phyloP scores from a whole-genome alignment of 2,888 invertebrate genomes.

The Pristionchus exspectatus region DNA sequence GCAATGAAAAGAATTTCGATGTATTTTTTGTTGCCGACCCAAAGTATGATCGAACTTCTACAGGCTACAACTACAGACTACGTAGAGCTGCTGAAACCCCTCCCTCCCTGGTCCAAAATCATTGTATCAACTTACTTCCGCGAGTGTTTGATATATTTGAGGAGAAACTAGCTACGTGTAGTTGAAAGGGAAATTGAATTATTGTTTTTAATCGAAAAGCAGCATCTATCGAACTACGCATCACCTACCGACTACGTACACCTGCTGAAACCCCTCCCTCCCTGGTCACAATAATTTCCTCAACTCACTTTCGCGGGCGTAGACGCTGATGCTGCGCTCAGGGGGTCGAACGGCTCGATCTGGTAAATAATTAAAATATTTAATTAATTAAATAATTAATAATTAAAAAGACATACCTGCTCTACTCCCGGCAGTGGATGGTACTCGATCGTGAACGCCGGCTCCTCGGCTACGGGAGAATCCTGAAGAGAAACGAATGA shows the following conservation, averaged over 20 bases:
- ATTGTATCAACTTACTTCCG: neutral
- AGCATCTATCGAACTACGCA: neutral
- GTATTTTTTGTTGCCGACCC: no score
- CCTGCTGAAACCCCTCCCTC: neutral
- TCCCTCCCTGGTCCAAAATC: neutral
- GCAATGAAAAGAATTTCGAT: no score
- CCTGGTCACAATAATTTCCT: neutral
- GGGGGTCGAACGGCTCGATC: conserved; percentile 51
- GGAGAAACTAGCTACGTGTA: neutral
- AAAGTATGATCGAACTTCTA: no score
- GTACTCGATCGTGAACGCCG: conserved; percentile 42
- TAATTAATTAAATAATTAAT: neutral
- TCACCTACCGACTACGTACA: neutral
- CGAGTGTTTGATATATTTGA: neutral
- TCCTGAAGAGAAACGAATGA: neutral
- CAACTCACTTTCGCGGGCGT: conserved; percentile 19
- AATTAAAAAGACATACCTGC: neutral
- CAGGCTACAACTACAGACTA: neutral
- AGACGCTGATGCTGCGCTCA: conserved; percentile 36
- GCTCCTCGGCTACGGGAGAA: conserved; percentile 6
- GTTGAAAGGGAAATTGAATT: no score
- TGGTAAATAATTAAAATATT: neutral
- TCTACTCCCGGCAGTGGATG: conserved; percentile 27
- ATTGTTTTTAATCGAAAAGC: neutral
- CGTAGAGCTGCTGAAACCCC: neutral